Base-by-base conservation (phyloP, 2,888 invertebrate species). In the Amphipyra berbera region DNA sequence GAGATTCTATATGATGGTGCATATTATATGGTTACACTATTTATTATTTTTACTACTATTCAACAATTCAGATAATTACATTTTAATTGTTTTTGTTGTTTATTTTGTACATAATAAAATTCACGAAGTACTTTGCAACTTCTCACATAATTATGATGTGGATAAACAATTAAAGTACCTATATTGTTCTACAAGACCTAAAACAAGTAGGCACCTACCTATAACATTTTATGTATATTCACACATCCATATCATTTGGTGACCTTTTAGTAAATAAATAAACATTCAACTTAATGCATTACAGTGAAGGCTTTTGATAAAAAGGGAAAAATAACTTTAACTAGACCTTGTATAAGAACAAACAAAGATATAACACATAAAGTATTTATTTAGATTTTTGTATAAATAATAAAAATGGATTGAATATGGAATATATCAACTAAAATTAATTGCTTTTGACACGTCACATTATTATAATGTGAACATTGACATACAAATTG, bases 281-380 rank as follows among this genome's bases (percentile, higher is more conserved):
- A 68, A 63, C 61, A 69, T 46, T 59, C 12, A 48, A 35, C 50
- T 52, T 50, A 64, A 21, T 37, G 46, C 46, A 61, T 63, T 70
- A 57, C 30, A 50, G 38, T 55, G 64, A 78, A 76, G 76, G 79
- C n/a, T 73, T 61, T 63, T 72, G 61, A 78, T 67, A 72, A 75
- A 78, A 71, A 63, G 50, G 52, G 45, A 56, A 66, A 71, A 58
- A 71, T 59, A 42, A 38, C 42, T 53, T 58, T 6, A 42, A 13
- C 6, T 15, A 50, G 35, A 59, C 73, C 59, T 69, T 66, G 53
- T 58, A 7, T 8, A 10, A 60, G 33, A 42, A 58, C 15, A 70
- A 65, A 53, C 50, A 72, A 70, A 70, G 53, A 15, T 12, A 10
- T 41, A 44, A 21, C 5, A 44, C 27, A 21, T 44, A 21, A 27